A percentile compares a stretch with the other conserved stretches of the same genome.
Conservation (phyloP, 2,797 vertebrate genomes). For the Betta splendens region DNA sequence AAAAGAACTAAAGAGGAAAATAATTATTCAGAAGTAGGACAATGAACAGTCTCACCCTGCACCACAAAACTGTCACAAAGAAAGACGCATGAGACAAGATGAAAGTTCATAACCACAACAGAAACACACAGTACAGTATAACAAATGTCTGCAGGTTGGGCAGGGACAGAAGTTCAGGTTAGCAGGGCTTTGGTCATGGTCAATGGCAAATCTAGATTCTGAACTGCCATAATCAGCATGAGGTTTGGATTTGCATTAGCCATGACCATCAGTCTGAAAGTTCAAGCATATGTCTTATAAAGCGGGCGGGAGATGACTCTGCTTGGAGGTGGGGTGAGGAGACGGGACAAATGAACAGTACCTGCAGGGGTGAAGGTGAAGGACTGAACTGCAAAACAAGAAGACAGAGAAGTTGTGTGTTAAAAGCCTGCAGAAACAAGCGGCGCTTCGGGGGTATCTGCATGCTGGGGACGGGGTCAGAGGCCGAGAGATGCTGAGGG, state of each 20-base stretch:
- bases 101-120: constrained; percentile 41
- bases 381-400: constrained; percentile 93
- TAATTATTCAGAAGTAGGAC: constrained; percentile 24
- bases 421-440: constrained; percentile 80
- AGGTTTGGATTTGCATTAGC: constrained; percentile 51
- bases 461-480: constrained; percentile 47
- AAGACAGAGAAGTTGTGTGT: constrained; percentile 89
- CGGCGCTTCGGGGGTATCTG: constrained; percentile 64
- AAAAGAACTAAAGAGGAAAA: constrained; percentile 29
- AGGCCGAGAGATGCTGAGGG: constrained; percentile 19
- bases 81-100: constrained; percentile 37
- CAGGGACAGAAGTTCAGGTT: constrained; percentile 31
- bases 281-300: constrained; percentile 41
- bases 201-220: constrained; percentile 32
- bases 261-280: constrained; percentile 49
- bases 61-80: constrained; percentile 39
- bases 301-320: constrained; percentile 51
- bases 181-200: constrained; percentile 54
- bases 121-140: constrained; percentile 51
- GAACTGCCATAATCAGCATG: background rate
- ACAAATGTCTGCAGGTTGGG: constrained; percentile 34
- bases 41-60: constrained; percentile 24
- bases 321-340: constrained; percentile 55
- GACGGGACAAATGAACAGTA: constrained; percentile 90
- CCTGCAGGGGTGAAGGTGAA: constrained; percentile 94